phyloP scores from a whole-genome alignment of 53 echinoderm and acorn worm species.

The Actinopyga echinites region DNA sequence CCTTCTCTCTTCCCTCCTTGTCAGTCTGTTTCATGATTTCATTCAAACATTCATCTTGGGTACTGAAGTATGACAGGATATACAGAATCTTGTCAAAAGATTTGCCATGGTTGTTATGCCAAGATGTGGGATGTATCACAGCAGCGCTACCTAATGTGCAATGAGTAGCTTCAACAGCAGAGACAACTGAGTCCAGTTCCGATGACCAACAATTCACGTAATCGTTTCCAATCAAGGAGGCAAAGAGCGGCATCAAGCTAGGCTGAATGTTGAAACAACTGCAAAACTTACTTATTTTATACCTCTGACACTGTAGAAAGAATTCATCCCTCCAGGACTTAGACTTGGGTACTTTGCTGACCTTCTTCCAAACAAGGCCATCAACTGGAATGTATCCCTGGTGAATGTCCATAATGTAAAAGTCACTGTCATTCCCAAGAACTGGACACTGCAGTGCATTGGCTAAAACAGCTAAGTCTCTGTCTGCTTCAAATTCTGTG shows the following conservation, averaged over 20 bases:
- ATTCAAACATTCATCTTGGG: neutral
- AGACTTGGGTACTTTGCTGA: neutral
- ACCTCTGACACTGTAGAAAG: constrained; percentile 9
- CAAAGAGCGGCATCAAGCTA: constrained; percentile 74
- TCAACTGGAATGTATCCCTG: constrained; percentile 82
- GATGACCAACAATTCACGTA: constrained; percentile 48
- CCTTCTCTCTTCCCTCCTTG: neutral
- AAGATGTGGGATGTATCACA: neutral
- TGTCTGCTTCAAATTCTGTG: constrained; percentile 91
- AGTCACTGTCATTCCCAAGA: constrained; percentile 83
- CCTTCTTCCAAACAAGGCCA: constrained; percentile 53
- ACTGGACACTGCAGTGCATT: constrained; percentile 80
- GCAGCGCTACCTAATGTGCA: too few species aligned
- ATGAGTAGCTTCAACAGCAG: neutral
- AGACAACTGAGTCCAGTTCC: neutral
- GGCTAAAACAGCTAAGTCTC: constrained; percentile 71
- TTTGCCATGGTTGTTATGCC: neutral
- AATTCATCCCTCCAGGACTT: neutral
- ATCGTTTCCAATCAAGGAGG: constrained; percentile 79
- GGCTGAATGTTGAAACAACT: constrained; percentile 60
- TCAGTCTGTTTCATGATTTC: neutral
- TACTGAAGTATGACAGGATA: neutral
- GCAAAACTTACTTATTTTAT: constrained; percentile 50
- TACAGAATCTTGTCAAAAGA: neutral
- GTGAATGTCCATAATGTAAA: constrained; percentile 76